A percentile compares a stretch with the other conserved stretches of the same genome.
These are phyloP conservation scores for Leucophenga varia DNA, from an alignment of 1,140 invertebrate genomes.

Conservation along the genomic window DNA sequence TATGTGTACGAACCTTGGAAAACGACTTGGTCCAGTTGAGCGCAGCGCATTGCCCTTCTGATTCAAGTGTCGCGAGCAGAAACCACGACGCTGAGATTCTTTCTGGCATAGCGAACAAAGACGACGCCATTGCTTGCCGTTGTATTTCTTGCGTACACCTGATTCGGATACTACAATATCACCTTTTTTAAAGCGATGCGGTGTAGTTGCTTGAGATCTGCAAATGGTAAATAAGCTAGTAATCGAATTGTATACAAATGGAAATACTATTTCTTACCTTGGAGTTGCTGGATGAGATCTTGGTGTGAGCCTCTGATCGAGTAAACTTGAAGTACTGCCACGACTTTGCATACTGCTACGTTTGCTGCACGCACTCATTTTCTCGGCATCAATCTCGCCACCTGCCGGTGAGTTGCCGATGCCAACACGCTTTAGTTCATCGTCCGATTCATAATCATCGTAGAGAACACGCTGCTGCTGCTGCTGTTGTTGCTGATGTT, in stretches of 20 bases:
- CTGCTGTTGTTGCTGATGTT: constrained; percentile 30
- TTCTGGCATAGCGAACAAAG: constrained; percentile 91
- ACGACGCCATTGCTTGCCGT: constrained; percentile 98
- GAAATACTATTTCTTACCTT: constrained; percentile 60
- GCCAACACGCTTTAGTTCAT: constrained; percentile 83
- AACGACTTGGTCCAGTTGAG: constrained; percentile 45
- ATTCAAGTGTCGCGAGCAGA: constrained; percentile 93
- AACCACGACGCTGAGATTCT: constrained; percentile 95
- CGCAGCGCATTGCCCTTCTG: constrained; percentile 50
- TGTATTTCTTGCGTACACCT: constrained; percentile 98
- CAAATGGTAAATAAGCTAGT: constrained; percentile 19
- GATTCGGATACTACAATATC: constrained; percentile 95
- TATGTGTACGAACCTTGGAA: constrained; percentile 46
- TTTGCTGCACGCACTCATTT: constrained; percentile 73
- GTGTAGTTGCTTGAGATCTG: constrained; percentile 87
- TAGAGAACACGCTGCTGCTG: constrained; percentile 62
- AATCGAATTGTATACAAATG: constrained; percentile 7
- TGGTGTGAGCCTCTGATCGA: constrained; percentile 79
- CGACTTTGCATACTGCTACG: constrained; percentile 87
- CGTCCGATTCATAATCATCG: constrained; percentile 88
- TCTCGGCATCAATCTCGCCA: constrained; percentile 62
- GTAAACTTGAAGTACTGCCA: constrained; percentile 81
- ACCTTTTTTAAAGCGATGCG: constrained; percentile 97
- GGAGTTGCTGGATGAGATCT: constrained; percentile 86
- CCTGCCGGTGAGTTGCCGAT: constrained; percentile 80